phyloP scores from a whole-genome alignment of 2,113 vertebrate genomes.

The Eudorcas thomsonii region DNA sequence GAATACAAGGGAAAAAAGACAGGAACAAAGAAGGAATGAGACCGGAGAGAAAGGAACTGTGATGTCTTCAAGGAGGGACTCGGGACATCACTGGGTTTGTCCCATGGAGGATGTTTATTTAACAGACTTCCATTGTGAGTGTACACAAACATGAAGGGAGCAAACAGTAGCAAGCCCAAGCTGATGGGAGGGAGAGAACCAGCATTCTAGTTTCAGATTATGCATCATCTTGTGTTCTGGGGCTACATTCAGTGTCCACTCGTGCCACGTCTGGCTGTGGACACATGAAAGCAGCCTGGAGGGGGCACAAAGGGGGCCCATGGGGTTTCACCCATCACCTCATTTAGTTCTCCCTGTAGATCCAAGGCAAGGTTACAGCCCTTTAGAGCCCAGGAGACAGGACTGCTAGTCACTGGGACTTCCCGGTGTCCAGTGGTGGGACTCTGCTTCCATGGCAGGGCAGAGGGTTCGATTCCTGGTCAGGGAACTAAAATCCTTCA shows the following conservation, averaged over 20 bases:
- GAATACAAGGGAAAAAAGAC: not conserved
- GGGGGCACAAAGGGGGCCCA: accelerated
- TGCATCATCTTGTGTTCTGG: not conserved
- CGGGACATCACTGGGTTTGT: not conserved
- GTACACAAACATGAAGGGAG: too few species aligned
- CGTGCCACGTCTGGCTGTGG: accelerated
- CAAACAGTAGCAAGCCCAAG: accelerated
- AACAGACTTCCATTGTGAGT: not conserved
- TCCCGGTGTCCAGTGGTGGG: not conserved
- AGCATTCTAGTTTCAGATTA: not conserved
- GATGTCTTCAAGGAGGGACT: not conserved
- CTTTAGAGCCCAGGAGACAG: not conserved
- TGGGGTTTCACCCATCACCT: not conserved
- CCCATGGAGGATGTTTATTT: not conserved
- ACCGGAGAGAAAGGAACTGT: not conserved
- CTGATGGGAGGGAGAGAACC: not conserved
- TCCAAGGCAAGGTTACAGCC: not conserved
- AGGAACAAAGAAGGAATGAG: not conserved
- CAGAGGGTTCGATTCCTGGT: not conserved
- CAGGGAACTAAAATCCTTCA: not conserved
- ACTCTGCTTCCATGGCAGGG: not conserved
- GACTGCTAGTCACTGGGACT: not conserved
- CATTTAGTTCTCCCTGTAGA: not conserved
- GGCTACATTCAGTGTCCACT: accelerated
- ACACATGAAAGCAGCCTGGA: not conserved